A percentile compares a stretch with the other conserved stretches of the same genome.
Conservation (phyloP, 1,140 invertebrate genomes). For the Drosophila arawakana region DNA sequence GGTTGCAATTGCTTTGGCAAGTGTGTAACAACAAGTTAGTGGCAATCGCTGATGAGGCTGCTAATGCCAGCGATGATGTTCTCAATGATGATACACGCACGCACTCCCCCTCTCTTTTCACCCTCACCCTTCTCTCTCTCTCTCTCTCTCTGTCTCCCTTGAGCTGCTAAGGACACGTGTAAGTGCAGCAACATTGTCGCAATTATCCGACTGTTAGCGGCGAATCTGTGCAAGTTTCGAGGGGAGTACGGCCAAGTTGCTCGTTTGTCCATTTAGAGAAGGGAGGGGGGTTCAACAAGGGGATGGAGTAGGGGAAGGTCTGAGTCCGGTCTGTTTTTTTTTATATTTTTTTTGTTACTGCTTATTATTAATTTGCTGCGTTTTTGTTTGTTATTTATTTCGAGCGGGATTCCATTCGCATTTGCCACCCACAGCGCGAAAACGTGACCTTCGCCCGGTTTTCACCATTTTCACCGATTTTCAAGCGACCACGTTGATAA, state of each 20-base stretch:
- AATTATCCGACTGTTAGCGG: constrained; percentile 72
- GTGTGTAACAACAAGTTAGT: constrained; percentile 58
- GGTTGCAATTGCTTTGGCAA: constrained; percentile 53
- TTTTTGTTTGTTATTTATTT: constrained; percentile 77
- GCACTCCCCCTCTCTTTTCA: neutral
- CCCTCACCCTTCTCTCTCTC: neutral
- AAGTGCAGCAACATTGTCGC: constrained; percentile 81
- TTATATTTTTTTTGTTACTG: constrained; percentile 6
- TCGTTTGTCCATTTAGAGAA: neutral
- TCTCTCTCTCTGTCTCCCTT: neutral
- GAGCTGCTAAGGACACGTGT: constrained; percentile 74
- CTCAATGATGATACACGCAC: constrained; percentile 53
- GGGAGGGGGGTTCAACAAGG: neutral
- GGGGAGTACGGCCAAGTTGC: neutral
- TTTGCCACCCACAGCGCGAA: constrained; percentile 76
- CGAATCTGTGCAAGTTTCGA: neutral
- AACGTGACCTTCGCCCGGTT: constrained; percentile 75
- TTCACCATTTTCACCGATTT: constrained; percentile 29
- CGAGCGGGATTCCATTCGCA: constrained; percentile 49
- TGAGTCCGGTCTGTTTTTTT: constrained; percentile 14
- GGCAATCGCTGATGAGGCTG: constrained; percentile 33
- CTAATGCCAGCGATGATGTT: constrained; percentile 37
- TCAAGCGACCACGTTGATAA: constrained; percentile 48
- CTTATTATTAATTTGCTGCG: constrained; percentile 70
- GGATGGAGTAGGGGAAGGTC: neutral